phyloP scores from a whole-genome alignment of 1,140 invertebrate genomes.

The Drosophila equinoxialis region DNA sequence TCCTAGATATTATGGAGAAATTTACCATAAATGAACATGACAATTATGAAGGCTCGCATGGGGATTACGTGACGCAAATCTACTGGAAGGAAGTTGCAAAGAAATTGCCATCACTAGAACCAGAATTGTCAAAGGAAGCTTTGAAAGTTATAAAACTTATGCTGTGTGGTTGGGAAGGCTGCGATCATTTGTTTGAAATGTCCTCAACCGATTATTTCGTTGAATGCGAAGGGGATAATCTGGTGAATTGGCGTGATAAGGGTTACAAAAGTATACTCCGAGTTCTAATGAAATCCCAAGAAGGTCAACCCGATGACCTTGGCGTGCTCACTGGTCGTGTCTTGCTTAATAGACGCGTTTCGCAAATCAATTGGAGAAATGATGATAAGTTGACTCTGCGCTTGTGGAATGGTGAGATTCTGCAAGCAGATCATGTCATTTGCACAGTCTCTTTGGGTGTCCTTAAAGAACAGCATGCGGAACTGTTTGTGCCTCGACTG shows the following conservation, averaged over 20 bases:
- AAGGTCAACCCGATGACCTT: constrained; percentile 34
- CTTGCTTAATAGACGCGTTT: constrained; percentile 83
- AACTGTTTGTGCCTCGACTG: constrained; percentile 86
- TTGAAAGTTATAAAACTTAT: constrained; percentile 83
- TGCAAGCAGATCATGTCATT: constrained; percentile 87
- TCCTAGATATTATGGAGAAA: constrained; percentile 30
- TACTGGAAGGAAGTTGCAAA: constrained; percentile 54
- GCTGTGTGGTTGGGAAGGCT: constrained; percentile 84
- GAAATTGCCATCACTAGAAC: constrained; percentile 41
- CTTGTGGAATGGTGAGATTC: constrained; percentile 85
- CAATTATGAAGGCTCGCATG: constrained; percentile 80
- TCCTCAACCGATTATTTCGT: constrained; percentile 85
- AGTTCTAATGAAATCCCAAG: constrained; percentile 83
- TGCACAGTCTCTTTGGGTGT: constrained; percentile 88
- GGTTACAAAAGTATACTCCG: constrained; percentile 86
- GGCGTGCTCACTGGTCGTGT: constrained; percentile 76
- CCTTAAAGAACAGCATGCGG: constrained; percentile 85
- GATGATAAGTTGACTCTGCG: constrained; percentile 76
- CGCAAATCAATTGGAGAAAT: constrained; percentile 83
- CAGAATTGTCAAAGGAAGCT: constrained; percentile 79
- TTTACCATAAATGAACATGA: constrained; percentile 30
- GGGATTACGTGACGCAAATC: constrained; percentile 83
- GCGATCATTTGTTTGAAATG: constrained; percentile 85
- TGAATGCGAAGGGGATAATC: constrained; percentile 84
- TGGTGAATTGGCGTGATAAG: constrained; percentile 86